These are phyloP conservation scores for Palythoa heliodiscus DNA, from an alignment of 92 coral and sea anemone species.

Conservation along the genomic window DNA sequence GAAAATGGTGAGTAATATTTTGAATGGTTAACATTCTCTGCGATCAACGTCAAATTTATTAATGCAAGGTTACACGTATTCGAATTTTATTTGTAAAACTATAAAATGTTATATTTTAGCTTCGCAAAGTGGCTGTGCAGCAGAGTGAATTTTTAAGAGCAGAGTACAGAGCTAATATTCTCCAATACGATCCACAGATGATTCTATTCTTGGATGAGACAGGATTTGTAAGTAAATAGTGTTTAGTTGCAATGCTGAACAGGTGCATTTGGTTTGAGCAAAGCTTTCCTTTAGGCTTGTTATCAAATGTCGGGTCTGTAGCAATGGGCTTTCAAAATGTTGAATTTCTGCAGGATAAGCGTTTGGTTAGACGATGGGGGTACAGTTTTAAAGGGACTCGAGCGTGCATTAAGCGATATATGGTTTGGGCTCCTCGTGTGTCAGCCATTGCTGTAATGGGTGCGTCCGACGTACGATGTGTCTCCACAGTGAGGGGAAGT, in stretches of 20 bases:
- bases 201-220: slow-evolving; percentile 48
- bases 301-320: slow-evolving; percentile 1
- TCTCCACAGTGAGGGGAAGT: slow-evolving; percentile 14
- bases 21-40: not conserved
- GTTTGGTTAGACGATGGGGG: slow-evolving; percentile 49
- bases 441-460: slow-evolving; percentile 52
- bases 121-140: slow-evolving; percentile 41
- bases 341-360: slow-evolving; percentile 43
- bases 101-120: slow-evolving; percentile 30
- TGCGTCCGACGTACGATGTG: slow-evolving; percentile 39
- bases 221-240: slow-evolving; percentile 48
- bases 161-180: slow-evolving; percentile 36
- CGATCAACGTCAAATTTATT: not conserved
- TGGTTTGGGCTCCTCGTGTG: slow-evolving; percentile 32
- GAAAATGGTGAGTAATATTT: slow-evolving; percentile 26
- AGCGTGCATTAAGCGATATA: slow-evolving; percentile 36
- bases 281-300: slow-evolving; percentile 17
- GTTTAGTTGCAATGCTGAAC: slow-evolving; percentile 13
- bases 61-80: not conserved
- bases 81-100: slow-evolving; percentile 8
- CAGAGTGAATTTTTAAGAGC: slow-evolving; percentile 19
- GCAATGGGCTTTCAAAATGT: slow-evolving; percentile 14
- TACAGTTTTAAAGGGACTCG: slow-evolving; percentile 55
- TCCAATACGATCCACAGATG: slow-evolving; percentile 34
- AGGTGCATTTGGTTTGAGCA: slow-evolving; percentile 23